Evolutionary conservation across 92 coral and sea anemone genomes (phyloP).

Genomic region (Porites evermanni): DNA sequence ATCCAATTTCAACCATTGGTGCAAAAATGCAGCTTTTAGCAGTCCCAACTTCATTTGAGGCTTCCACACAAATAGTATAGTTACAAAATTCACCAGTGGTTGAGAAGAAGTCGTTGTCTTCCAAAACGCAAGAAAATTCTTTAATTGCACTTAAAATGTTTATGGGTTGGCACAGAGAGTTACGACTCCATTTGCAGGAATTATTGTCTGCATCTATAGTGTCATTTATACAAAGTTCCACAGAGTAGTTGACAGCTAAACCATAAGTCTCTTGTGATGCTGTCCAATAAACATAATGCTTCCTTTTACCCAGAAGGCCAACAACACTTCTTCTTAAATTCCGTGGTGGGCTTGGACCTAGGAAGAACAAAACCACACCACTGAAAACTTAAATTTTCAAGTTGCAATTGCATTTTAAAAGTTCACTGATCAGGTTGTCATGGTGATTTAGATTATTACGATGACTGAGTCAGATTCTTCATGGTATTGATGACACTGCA

Average conservation of each 20-base stretch:
- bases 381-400: neutral
- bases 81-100: neutral
- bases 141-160: neutral
- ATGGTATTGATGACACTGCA: no score
- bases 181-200: neutral
- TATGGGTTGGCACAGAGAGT: neutral
- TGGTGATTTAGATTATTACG: no score
- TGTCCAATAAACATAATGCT: neutral
- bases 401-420: neutral
- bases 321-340: slow-evolving; percentile 16
- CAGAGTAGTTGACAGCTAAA: slow-evolving; percentile 23
- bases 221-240: slow-evolving; percentile 14
- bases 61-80: slow-evolving; percentile 1
- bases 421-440: no score
- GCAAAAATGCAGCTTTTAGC: neutral
- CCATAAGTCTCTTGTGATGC: slow-evolving; percentile 26
- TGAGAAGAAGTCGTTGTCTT: neutral
- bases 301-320: neutral
- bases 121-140: slow-evolving; percentile 1
- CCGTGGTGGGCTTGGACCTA: slow-evolving; percentile 43
- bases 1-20: accelerated
- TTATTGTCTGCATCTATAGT: neutral
- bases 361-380: neutral
- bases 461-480: no score
- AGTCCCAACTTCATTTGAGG: slow-evolving; percentile 15